phyloP scores from a whole-genome alignment of 64 coral and sea anemone genomes.

The Cladopsammia gracilis region DNA sequence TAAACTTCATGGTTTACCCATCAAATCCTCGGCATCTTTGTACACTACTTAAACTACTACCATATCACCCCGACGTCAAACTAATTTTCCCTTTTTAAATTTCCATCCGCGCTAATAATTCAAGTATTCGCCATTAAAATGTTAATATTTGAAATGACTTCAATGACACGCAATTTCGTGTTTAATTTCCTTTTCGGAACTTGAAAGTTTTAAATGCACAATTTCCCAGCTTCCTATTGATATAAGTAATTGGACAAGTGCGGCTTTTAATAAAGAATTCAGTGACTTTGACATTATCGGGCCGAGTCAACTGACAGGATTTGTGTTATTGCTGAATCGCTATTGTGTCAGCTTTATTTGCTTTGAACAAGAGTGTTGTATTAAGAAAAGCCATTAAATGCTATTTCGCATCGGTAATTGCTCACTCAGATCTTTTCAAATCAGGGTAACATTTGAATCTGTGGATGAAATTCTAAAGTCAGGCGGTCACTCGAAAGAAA shows the following conservation, averaged over 20 bases:
- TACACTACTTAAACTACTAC: not conserved
- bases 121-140: no score
- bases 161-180: not conserved
- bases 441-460: no score
- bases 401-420: not conserved
- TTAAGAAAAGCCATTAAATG: not conserved
- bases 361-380: not conserved
- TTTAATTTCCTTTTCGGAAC: not conserved
- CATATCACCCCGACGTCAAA: not conserved
- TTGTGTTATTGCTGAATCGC: not conserved
- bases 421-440: not conserved
- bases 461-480: no score
- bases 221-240: no score
- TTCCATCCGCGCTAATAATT: no score
- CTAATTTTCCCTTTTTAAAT: no score
- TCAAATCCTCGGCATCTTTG: not conserved
- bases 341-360: conserved; percentile 24
- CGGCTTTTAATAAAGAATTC: not conserved
- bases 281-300: not conserved
- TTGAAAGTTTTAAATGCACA: not conserved
- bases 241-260: not conserved
- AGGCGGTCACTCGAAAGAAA: no score
- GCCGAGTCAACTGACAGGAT: not conserved
- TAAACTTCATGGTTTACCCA: not conserved
- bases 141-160: not conserved